Conservation (phyloP, 2,113 vertebrate genomes). For the Crotophaga sulcirostris region DNA sequence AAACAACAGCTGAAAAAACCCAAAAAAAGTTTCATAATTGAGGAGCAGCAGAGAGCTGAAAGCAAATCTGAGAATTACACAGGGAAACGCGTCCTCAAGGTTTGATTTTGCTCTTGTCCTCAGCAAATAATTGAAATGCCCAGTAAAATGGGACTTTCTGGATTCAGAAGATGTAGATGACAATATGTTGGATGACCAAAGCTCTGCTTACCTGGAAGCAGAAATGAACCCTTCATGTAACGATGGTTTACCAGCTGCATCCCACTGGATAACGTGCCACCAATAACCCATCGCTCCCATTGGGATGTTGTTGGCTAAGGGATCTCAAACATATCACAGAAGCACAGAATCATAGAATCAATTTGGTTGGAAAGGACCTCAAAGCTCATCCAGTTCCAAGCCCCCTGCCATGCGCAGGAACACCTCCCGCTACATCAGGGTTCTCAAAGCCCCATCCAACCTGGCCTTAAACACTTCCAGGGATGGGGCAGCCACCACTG, state of each 20-base stretch:
- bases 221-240: rapidly evolving
- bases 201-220: not conserved
- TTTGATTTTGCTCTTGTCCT: not conserved
- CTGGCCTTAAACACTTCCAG: too few species aligned
- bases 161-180: not conserved
- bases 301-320: rapidly evolving
- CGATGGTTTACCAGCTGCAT: not conserved
- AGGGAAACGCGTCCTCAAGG: rapidly evolving
- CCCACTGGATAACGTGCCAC: rapidly evolving
- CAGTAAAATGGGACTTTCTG: not conserved
- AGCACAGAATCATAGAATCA: not conserved
- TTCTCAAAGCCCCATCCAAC: too few species aligned
- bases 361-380: too few species aligned
- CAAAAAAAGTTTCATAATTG: not conserved
- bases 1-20: not conserved
- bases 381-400: too few species aligned
- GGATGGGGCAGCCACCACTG: too few species aligned
- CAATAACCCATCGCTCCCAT: rapidly evolving
- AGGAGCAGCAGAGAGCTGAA: not conserved
- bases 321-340: not conserved
- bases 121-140: not conserved
- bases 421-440: too few species aligned
- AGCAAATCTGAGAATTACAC: not conserved
- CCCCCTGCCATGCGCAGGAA: too few species aligned
- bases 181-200: rapidly evolving